phyloP scores from a whole-genome alignment of 1,140 invertebrate species.

The Bombus balteatus region DNA sequence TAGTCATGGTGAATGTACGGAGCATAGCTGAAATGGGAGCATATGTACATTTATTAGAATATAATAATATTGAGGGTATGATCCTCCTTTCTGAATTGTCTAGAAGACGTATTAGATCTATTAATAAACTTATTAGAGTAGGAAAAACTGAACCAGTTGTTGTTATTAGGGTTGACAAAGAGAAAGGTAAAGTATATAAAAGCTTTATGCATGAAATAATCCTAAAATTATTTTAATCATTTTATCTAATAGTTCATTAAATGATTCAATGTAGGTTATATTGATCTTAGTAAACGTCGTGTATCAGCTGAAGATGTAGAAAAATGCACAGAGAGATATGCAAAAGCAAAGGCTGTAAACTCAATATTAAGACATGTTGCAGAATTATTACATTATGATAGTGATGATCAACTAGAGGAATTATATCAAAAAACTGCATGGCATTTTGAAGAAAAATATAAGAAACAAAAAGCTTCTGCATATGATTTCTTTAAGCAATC shows the following conservation, averaged over 20 bases:
- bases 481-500: conserved; percentile 99
- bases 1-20: conserved; percentile 99
- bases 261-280: conserved; percentile 90
- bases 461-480: conserved; percentile 93
- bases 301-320: conserved; percentile 99
- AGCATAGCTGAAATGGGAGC: conserved; percentile 99
- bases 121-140: conserved; percentile 99
- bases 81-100: conserved; percentile 98
- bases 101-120: conserved; percentile 98
- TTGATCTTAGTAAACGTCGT: conserved; percentile 99
- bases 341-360: conserved; percentile 99
- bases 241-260: not conserved
- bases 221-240: not conserved
- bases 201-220: not conserved
- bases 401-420: conserved; percentile 96
- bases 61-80: conserved; percentile 99
- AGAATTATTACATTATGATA: conserved; percentile 95
- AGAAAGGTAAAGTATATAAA: conserved; percentile 90
- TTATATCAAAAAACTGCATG: conserved; percentile 99
- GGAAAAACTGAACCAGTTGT: conserved; percentile 99
- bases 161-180: conserved; percentile 99
- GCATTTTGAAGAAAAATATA: conserved; percentile 99
- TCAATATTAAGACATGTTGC: conserved; percentile 98
- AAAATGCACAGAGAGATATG: conserved; percentile 99
- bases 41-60: conserved; percentile 98